Conservation (phyloP, 2,113 vertebrate species). For the Tympanuchus pallidicinctus region DNA sequence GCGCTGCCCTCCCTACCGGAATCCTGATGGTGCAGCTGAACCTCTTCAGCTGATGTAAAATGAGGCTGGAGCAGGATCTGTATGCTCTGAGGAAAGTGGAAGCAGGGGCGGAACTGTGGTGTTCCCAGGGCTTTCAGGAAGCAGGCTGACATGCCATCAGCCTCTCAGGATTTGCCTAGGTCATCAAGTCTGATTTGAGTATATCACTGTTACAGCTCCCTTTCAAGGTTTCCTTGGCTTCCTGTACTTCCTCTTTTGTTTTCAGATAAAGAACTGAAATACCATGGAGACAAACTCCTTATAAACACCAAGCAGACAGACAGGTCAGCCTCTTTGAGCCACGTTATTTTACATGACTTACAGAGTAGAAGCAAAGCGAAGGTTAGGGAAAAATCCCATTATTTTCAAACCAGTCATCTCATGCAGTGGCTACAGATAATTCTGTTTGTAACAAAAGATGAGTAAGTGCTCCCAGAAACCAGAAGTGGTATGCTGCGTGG, state of each 20-base stretch:
- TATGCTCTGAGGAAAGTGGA: not conserved
- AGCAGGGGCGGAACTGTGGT: not conserved
- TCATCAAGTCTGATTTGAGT: not conserved
- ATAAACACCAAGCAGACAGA: slow-evolving; percentile 34
- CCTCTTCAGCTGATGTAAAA: fast-evolving
- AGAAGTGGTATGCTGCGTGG: slow-evolving; percentile 69
- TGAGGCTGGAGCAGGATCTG: fast-evolving
- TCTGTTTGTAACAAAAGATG: slow-evolving; percentile 70
- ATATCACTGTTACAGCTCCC: not conserved
- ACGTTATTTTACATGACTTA: slow-evolving; percentile 55
- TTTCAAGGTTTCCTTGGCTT: slow-evolving; percentile 15
- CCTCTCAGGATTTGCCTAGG: not conserved
- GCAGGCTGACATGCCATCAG: not conserved
- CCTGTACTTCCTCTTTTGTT: slow-evolving; percentile 14
- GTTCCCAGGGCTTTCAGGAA: not conserved
- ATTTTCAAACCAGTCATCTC: slow-evolving; percentile 61
- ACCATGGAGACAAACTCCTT: slow-evolving; percentile 47
- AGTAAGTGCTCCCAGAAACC: slow-evolving; percentile 65
- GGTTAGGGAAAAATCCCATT: slow-evolving; percentile 74
- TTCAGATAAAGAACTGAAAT: slow-evolving; percentile 50
- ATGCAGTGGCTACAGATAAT: slow-evolving; percentile 68
- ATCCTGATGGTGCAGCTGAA: not conserved
- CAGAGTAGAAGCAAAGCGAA: slow-evolving; percentile 48
- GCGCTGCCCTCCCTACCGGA: not conserved
- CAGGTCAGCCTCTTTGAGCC: slow-evolving; percentile 40